Conservation (phyloP, 1,140 invertebrate species). For the Zaprionus davidi region DNA sequence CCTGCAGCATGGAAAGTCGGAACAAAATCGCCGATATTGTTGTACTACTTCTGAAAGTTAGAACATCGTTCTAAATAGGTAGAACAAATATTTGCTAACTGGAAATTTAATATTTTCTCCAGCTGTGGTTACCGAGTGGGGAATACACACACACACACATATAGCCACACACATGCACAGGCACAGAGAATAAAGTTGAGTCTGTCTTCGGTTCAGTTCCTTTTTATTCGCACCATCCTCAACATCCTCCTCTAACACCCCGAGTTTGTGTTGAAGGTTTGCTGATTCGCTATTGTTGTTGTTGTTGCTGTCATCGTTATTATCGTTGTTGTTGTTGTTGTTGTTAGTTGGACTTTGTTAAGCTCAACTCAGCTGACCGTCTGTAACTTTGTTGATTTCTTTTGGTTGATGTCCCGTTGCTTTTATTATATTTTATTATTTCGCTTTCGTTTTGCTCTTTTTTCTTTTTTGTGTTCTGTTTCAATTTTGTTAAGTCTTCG, state of each 20-base stretch:
- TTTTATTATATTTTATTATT: constrained; percentile 31
- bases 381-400: constrained; percentile 72
- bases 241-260: neutral
- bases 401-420: constrained; percentile 44
- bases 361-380: constrained; percentile 54
- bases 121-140: constrained; percentile 2
- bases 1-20: neutral
- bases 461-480: constrained; percentile 50
- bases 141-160: neutral
- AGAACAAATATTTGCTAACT: constrained; percentile 11
- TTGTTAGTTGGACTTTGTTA: constrained; percentile 27
- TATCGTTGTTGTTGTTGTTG: constrained; percentile 34
- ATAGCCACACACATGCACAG: neutral
- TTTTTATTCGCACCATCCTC: neutral
- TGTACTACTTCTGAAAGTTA: neutral
- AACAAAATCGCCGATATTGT: neutral
- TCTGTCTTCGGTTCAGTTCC: neutral
- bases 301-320: constrained; percentile 19
- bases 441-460: neutral
- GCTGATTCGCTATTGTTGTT: constrained; percentile 46
- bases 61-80: constrained; percentile 12
- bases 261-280: constrained; percentile 56
- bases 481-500: constrained; percentile 60
- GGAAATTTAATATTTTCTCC: constrained; percentile 10
- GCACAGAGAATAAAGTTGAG: constrained; percentile 6